These are phyloP conservation scores for Diuraphis noxia DNA, from an alignment of 1,140 invertebrate species.

Conservation along the genomic window DNA sequence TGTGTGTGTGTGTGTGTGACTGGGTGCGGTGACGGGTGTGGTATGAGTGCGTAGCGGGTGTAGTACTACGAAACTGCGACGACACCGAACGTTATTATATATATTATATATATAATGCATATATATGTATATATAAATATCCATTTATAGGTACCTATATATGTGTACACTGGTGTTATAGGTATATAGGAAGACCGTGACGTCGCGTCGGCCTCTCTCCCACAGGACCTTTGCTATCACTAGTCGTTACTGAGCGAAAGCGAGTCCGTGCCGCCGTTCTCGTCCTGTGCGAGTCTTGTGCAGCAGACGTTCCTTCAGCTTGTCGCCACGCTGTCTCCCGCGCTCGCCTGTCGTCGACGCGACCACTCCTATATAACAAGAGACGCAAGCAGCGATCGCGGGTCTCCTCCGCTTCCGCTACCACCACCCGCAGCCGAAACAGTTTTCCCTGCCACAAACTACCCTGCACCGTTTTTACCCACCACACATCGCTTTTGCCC, in stretches of 20 bases:
- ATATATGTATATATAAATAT: neutral
- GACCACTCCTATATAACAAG: neutral
- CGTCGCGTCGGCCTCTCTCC: neutral
- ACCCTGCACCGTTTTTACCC: no score
- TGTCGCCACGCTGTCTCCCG: neutral
- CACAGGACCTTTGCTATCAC: constrained; percentile 15
- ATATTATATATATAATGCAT: neutral
- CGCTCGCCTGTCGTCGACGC: neutral
- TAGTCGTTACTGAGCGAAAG: neutral
- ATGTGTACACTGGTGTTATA: neutral
- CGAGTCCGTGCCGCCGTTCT: neutral
- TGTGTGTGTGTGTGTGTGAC: neutral
- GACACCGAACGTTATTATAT: constrained; percentile 4
- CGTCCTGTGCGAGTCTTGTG: no score
- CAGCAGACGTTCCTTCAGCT: no score
- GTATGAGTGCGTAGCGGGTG: neutral
- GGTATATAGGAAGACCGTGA: no score
- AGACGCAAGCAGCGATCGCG: neutral
- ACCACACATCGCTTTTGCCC: neutral
- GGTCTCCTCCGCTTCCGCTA: no score
- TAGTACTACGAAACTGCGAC: neutral
- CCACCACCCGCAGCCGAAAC: neutral
- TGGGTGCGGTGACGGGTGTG: neutral
- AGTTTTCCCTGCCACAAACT: no score
- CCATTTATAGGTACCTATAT: neutral